Evolutionary conservation across 2,888 invertebrate species (phyloP).

Genomic region (Lasius fuliginosus): DNA sequence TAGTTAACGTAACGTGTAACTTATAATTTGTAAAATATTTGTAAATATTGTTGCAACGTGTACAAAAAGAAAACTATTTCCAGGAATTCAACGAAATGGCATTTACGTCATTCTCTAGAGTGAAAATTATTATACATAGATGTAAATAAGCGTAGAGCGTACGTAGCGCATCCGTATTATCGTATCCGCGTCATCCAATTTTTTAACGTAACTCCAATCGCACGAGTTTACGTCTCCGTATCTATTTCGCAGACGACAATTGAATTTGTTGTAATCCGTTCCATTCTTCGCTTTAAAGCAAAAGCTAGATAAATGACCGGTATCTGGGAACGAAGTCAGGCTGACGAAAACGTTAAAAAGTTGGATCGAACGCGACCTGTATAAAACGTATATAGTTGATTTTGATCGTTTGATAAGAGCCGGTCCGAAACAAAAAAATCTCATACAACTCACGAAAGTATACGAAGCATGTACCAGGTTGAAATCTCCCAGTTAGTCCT

Average conservation of each 20-base stretch:
- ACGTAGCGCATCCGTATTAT: slow-evolving; percentile 79
- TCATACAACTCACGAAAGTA: slow-evolving; percentile 83
- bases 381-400: slow-evolving; percentile 77
- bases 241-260: slow-evolving; percentile 43
- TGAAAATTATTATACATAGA: slow-evolving; percentile 82
- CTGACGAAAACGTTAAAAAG: slow-evolving; percentile 63
- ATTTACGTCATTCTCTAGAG: slow-evolving; percentile 79
- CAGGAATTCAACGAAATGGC: slow-evolving; percentile 77
- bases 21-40: slow-evolving; percentile 84
- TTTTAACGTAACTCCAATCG: slow-evolving; percentile 65
- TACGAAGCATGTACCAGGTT: slow-evolving; percentile 80
- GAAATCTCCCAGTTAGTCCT: slow-evolving; percentile 71
- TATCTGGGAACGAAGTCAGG: slow-evolving; percentile 12
- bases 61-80: slow-evolving; percentile 80
- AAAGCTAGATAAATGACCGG: slow-evolving; percentile 18
- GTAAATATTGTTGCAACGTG: slow-evolving; percentile 85
- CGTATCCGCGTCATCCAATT: slow-evolving; percentile 69
- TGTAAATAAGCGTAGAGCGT: slow-evolving; percentile 84
- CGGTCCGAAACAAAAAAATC: slow-evolving; percentile 79
- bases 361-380: slow-evolving; percentile 66
- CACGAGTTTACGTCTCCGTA: slow-evolving; percentile 26
- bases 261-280: slow-evolving; percentile 38
- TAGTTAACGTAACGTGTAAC: slow-evolving; percentile 74
- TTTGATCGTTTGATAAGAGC: slow-evolving; percentile 80
- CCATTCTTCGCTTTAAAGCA: slow-evolving; percentile 32